phyloP scores from a whole-genome alignment of 1,140 invertebrate species.

The Cephus cinctus region DNA sequence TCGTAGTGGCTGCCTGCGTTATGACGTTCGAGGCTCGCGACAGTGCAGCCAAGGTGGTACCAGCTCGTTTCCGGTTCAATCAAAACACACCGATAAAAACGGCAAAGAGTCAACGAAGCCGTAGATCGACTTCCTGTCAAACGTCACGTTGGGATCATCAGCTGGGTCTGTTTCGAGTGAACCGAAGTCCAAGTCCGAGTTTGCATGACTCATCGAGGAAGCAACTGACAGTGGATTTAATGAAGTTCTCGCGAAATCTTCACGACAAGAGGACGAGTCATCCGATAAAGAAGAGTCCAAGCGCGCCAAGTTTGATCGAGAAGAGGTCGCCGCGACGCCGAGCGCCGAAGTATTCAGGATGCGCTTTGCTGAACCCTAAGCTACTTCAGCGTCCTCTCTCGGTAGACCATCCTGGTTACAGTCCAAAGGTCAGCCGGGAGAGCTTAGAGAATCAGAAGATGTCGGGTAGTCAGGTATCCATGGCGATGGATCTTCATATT shows the following conservation, averaged over 20 bases:
- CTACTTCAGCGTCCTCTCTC: constrained; percentile 64
- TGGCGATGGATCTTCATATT: constrained; percentile 72
- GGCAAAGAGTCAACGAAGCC: constrained; percentile 49
- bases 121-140: constrained; percentile 55
- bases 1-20: constrained; percentile 90
- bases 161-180: constrained; percentile 61
- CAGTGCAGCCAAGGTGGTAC: constrained; percentile 83
- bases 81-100: constrained; percentile 50
- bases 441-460: constrained; percentile 57
- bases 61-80: constrained; percentile 67
- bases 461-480: constrained; percentile 66
- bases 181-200: constrained; percentile 52
- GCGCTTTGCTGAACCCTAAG: constrained; percentile 60
- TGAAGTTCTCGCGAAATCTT: constrained; percentile 68
- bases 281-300: constrained; percentile 58
- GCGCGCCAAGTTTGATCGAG: constrained; percentile 56
- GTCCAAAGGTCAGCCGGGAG: constrained; percentile 42
- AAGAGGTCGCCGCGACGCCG: constrained; percentile 53
- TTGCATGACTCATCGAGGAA: constrained; percentile 46
- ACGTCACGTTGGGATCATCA: constrained; percentile 63
- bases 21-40: constrained; percentile 91
- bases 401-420: constrained; percentile 62
- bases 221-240: constrained; percentile 68
- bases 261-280: constrained; percentile 50
- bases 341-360: constrained; percentile 54